These are phyloP conservation scores for Drosophila lowei DNA, from an alignment of 1,140 invertebrate species.

Conservation along the genomic window DNA sequence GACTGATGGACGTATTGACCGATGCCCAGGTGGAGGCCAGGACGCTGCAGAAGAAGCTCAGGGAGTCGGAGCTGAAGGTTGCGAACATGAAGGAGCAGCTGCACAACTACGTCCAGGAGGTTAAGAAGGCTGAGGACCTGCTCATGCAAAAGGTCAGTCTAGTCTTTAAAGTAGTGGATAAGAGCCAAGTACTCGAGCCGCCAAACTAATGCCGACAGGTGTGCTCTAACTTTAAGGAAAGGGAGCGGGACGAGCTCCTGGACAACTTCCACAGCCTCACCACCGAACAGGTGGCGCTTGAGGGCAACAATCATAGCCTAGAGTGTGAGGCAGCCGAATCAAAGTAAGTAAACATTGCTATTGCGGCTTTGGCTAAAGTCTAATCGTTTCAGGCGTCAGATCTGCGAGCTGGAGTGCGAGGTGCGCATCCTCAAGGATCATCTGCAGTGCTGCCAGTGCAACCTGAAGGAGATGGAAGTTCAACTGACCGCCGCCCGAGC, in stretches of 20 bases:
- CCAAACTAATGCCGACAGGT: conserved; percentile 34
- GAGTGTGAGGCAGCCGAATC: conserved; percentile 86
- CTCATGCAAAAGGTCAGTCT: conserved; percentile 84
- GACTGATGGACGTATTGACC: conserved; percentile 66
- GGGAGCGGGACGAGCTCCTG: conserved; percentile 87
- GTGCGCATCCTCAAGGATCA: conserved; percentile 58
- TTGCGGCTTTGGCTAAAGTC: background rate
- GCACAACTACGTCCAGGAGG: conserved; percentile 87
- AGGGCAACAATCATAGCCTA: conserved; percentile 87
- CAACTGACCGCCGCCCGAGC: conserved; percentile 48
- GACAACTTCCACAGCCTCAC: conserved; percentile 87
- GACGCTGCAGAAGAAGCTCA: conserved; percentile 84
- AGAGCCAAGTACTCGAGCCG: conserved; percentile 17
- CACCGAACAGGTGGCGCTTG: conserved; percentile 86
- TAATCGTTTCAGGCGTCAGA: conserved; percentile 53
- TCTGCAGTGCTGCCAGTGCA: conserved; percentile 47
- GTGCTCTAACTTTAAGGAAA: conserved; percentile 84
- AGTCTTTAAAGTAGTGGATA: conserved; percentile 26
- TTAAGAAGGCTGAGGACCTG: conserved; percentile 86
- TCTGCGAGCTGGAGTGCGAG: conserved; percentile 70
- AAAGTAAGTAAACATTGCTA: conserved; percentile 54
- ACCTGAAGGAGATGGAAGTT: conserved; percentile 56
- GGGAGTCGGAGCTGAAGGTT: conserved; percentile 85
- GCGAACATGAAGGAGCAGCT: conserved; percentile 86
- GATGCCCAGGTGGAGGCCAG: conserved; percentile 83